Conservation (phyloP, 2,113 vertebrate species). For the Motacilla tschutschensis region DNA sequence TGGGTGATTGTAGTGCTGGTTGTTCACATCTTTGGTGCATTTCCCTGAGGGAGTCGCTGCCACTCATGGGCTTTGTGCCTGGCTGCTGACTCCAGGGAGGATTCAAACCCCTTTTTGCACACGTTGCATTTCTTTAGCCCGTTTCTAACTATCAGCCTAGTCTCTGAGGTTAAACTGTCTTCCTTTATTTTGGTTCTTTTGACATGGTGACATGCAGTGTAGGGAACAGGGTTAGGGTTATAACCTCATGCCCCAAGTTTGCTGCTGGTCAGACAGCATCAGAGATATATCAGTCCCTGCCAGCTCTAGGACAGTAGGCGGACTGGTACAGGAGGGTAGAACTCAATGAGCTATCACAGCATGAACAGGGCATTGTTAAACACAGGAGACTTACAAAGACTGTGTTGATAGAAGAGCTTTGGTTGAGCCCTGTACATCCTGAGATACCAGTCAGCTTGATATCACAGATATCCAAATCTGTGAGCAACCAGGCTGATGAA, state of each 20-base stretch:
- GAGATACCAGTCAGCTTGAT: neutral
- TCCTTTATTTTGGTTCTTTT: neutral
- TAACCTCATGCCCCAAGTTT: neutral
- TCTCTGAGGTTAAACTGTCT: neutral
- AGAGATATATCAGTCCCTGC: neutral
- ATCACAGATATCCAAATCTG: neutral
- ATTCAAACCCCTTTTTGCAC: neutral
- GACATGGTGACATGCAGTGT: rapidly evolving
- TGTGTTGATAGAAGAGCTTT: neutral
- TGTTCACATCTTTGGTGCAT: neutral
- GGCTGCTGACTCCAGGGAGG: neutral
- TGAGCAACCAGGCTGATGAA: neutral
- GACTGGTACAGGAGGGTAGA: neutral
- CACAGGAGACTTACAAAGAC: neutral
- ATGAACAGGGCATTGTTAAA: neutral
- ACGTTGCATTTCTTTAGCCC: neutral
- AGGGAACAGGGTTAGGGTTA: neutral
- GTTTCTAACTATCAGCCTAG: neutral
- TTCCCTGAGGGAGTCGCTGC: neutral
- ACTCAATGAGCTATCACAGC: neutral
- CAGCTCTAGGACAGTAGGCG: neutral
- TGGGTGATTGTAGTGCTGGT: neutral
- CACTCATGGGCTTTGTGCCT: neutral
- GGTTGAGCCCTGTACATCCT: neutral
- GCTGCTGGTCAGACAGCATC: neutral